Base-by-base conservation (phyloP, 2,888 invertebrate species). In the Tiliacea citrago region DNA sequence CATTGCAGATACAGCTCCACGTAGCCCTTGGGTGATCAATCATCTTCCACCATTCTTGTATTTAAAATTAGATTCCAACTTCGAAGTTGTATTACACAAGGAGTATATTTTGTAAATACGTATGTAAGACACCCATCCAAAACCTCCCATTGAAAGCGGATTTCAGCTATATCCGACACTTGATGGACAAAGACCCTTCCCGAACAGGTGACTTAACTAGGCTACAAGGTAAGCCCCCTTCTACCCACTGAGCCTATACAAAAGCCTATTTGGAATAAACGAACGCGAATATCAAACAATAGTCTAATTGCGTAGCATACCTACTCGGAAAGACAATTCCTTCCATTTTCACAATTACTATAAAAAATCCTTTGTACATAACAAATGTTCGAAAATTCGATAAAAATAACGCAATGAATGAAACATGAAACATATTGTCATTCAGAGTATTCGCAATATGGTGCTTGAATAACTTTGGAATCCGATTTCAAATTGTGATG, bases 101-200 rank as follows among this genome's bases (percentile, higher is more conserved):
- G 45, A 39, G 12, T 45, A 1, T 45, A 45, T 45, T 45, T 45
- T 45, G 45, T 13, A 45, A 45, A 45, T 13, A 45, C 12, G 13
- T 45, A 45, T 13, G 13, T 45, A 45, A 45, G 10, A 45, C 45
- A 45, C 45, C 45, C 45, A 45, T 13, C 45, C 45, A 45, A 45
- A 39, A 45, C 45, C 2, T 3, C 29, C 13, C 9, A 16, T 16
- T 21, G 16, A 21, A 51, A 70, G 65, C 16, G 39, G 47, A 53
- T 70, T 24, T 9, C 13, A 39, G 13, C 12, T 42, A 67, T 57
- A 80, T 79, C 80, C 62, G 75, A 80, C 79, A 75, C 45, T 69
- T 75, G 81, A 79, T 57, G 24, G 75, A 74, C 74, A 63, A 42
- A 68, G 5, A 49, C 21, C 61, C 55, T 13, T 16, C 0, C 13